A percentile compares a stretch with the other conserved stretches of the same genome.
These are phyloP conservation scores for Toxonevra muliebris DNA, from an alignment of 2,888 invertebrate genomes.

Conservation along the genomic window DNA sequence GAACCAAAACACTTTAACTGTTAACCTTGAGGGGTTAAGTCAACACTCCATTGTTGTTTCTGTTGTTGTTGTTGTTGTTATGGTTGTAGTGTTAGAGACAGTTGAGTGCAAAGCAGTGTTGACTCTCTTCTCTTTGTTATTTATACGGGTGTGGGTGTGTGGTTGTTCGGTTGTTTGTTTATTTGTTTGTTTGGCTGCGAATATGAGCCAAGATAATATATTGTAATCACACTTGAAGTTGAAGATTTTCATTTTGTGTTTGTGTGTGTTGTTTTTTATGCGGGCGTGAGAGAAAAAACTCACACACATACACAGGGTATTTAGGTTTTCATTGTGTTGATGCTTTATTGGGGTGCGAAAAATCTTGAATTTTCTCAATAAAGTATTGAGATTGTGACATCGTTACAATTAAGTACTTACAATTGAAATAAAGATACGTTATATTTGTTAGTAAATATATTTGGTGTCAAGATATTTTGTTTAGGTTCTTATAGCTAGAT, in stretches of 20 bases:
- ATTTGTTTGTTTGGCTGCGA: constrained; percentile 15
- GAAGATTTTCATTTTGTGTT: constrained; percentile 28
- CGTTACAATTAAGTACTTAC: too few species aligned
- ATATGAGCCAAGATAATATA: constrained; percentile 39
- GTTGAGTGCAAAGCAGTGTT: constrained; percentile 28
- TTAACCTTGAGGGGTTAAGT: constrained; percentile 44
- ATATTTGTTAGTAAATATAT: too few species aligned
- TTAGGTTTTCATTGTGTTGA: neutral
- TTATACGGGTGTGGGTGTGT: constrained; percentile 1
- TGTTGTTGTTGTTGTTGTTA: constrained; percentile 18
- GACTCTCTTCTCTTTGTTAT: constrained; percentile 6
- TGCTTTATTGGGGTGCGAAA: neutral
- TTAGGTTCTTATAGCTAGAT: too few species aligned
- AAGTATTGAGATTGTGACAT: too few species aligned
- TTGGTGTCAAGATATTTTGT: too few species aligned
- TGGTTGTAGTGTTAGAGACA: constrained; percentile 14
- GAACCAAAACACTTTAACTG: constrained; percentile 38
- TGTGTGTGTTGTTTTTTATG: too few species aligned
- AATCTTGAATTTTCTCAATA: too few species aligned
- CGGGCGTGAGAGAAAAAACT: constrained; percentile 1
- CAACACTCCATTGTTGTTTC: constrained; percentile 26
- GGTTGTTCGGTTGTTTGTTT: constrained; percentile 4
- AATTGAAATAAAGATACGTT: too few species aligned
- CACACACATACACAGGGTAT: neutral
- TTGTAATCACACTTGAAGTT: constrained; percentile 52